Conservation (phyloP, 2,888 invertebrate genomes). For the Ametastegia equiseti region DNA sequence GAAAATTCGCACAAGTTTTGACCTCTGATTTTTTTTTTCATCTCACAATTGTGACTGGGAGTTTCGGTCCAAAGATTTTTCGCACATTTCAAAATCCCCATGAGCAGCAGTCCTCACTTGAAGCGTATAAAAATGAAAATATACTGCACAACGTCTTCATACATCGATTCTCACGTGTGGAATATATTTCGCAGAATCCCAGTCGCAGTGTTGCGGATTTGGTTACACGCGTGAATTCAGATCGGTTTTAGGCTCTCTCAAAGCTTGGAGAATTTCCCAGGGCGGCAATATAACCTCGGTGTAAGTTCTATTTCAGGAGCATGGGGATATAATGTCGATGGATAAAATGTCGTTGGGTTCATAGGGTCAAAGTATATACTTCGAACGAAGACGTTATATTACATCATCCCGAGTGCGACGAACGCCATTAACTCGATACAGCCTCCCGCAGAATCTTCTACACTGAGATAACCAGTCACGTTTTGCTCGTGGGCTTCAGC, state of each 20-base stretch:
- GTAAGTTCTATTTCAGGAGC: slow-evolving; percentile 12
- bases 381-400: neutral
- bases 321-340: neutral
- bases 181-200: neutral
- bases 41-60: too few species aligned
- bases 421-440: neutral
- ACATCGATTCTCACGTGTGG: too few species aligned
- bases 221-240: neutral
- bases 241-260: neutral
- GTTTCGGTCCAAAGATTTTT: too few species aligned
- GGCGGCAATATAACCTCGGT: slow-evolving; percentile 7
- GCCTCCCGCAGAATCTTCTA: neutral
- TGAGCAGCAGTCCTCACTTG: too few species aligned
- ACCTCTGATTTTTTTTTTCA: too few species aligned
- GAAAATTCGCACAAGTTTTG: too few species aligned
- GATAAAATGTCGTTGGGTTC: neutral
- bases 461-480: too few species aligned
- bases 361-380: neutral
- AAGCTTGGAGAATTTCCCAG: neutral
- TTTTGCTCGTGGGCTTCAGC: too few species aligned
- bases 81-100: too few species aligned
- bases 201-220: neutral
- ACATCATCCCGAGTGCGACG: neutral
- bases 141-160: too few species aligned
- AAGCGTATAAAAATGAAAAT: too few species aligned